These are phyloP conservation scores for Squalus acanthias DNA, from an alignment of 2,797 vertebrate species.

Conservation along the genomic window DNA sequence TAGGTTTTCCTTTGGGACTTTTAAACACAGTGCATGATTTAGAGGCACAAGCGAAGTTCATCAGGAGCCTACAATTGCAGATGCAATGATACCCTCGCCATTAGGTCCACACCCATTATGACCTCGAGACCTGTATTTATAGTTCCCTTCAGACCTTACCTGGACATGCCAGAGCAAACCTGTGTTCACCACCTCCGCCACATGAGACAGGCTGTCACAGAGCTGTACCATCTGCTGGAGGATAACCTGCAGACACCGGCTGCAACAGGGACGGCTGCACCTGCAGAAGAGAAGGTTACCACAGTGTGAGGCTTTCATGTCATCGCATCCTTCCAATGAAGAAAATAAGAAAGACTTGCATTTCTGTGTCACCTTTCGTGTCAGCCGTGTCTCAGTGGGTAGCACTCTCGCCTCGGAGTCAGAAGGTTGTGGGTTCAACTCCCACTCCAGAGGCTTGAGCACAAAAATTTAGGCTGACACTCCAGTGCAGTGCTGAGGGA, in stretches of 20 bases:
- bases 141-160: background rate
- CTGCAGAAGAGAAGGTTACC: background rate
- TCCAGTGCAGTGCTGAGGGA: no score
- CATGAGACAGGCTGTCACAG: no score
- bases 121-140: background rate
- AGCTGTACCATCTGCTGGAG: background rate
- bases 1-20: background rate
- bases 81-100: background rate
- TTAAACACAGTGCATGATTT: background rate
- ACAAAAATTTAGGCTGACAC: no score
- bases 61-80: background rate
- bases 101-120: background rate
- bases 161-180: background rate
- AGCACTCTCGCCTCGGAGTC: no score
- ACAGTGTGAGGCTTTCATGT: background rate
- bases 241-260: background rate
- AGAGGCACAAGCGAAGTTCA: background rate
- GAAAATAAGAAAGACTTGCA: background rate
- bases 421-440: no score
- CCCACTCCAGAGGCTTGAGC: no score
- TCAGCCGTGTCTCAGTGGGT: no score
- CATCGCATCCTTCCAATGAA: background rate
- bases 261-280: no score
- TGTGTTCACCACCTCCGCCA: background rate
- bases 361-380: background rate